Percentiles rank a stretch among this genome's conserved stretches.
These are phyloP conservation scores for Bradynema listronoti DNA, from an alignment of 1,140 invertebrate species.

Conservation along the genomic window DNA sequence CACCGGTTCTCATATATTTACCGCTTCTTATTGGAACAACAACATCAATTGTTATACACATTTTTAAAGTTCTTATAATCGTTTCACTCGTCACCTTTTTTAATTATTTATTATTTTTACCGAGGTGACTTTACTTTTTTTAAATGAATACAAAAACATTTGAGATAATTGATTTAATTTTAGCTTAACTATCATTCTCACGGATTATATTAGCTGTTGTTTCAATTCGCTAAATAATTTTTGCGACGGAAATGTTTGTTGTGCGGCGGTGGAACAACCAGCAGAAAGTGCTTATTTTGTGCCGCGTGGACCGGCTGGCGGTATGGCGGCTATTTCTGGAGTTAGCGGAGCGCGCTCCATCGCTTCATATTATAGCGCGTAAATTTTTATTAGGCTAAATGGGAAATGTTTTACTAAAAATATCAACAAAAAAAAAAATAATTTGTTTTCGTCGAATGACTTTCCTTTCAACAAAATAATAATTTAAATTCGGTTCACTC, in stretches of 20 bases:
- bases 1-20: slow-evolving; percentile 9
- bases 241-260: slow-evolving; percentile 35
- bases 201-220: slow-evolving; percentile 21
- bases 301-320: background rate
- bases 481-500: too few species aligned
- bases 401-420: background rate
- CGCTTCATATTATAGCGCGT: background rate
- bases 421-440: slow-evolving; percentile 4
- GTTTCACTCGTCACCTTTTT: slow-evolving; percentile 22
- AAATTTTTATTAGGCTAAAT: background rate
- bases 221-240: slow-evolving; percentile 14
- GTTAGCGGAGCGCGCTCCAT: background rate
- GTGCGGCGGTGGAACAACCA: slow-evolving; percentile 25
- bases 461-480: background rate
- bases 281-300: slow-evolving; percentile 41
- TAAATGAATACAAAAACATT: slow-evolving; percentile 10
- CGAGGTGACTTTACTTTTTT: slow-evolving; percentile 18
- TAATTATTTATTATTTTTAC: slow-evolving; percentile 23
- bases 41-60: slow-evolving; percentile 29
- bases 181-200: slow-evolving; percentile 33
- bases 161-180: slow-evolving; percentile 6
- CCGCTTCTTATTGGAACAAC: slow-evolving; percentile 16
- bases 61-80: slow-evolving; percentile 26
- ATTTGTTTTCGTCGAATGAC: background rate
- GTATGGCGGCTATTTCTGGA: slow-evolving; percentile 5